phyloP scores from a whole-genome alignment of 2,113 vertebrate species.

The Varanus salvator region DNA sequence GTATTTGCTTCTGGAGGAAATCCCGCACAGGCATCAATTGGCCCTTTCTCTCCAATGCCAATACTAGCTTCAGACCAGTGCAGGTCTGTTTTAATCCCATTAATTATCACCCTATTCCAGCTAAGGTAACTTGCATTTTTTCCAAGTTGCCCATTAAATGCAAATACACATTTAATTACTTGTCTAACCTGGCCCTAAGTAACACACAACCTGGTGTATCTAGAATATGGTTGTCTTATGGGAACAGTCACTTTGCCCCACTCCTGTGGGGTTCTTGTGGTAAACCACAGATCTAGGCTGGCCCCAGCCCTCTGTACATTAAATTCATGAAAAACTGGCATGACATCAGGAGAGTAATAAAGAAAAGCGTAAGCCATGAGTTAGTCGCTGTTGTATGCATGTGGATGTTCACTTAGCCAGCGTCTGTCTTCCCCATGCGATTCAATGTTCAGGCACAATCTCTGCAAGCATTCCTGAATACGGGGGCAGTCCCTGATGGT shows the following conservation, averaged over 20 bases:
- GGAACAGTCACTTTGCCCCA: neutral
- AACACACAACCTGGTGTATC: neutral
- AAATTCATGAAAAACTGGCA: neutral
- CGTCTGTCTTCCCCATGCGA: neutral
- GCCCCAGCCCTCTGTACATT: neutral
- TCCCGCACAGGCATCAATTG: neutral
- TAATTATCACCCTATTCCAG: neutral
- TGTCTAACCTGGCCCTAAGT: neutral
- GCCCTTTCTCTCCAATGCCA: neutral
- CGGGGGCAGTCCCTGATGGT: neutral
- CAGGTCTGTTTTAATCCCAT: neutral
- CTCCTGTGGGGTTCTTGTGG: neutral
- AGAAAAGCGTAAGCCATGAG: neutral
- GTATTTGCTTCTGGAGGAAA: neutral
- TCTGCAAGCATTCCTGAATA: neutral
- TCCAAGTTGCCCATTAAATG: neutral
- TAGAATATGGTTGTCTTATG: neutral
- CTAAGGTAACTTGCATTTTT: neutral
- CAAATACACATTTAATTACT: neutral
- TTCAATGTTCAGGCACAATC: neutral
- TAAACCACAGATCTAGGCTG: neutral
- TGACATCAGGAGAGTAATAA: neutral
- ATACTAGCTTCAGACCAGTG: neutral
- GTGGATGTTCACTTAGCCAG: neutral
- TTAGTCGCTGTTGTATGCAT: neutral